Conservation (phyloP, 2,888 invertebrate species). For the Anagyrus pseudococci region DNA sequence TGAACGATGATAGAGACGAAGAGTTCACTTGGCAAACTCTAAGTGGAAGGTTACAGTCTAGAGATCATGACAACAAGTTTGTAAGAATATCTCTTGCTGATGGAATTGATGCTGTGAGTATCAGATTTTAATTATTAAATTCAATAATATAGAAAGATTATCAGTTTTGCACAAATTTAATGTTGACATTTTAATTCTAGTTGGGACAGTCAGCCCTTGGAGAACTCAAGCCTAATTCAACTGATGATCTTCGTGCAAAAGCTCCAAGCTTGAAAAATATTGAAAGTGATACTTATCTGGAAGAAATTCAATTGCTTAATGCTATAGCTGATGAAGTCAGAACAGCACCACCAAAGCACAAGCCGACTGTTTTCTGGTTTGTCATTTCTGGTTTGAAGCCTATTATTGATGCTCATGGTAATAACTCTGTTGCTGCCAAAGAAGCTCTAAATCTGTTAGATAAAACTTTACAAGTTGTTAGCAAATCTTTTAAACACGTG, state of each 20-base stretch:
- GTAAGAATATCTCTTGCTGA: constrained; percentile 72
- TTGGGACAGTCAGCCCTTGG: constrained; percentile 58
- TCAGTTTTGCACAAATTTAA: no score
- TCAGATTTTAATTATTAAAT: constrained; percentile 5
- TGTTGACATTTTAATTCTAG: constrained; percentile 45
- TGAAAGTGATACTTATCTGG: constrained; percentile 70
- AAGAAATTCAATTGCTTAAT: constrained; percentile 68
- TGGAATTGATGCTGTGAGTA: constrained; percentile 70
- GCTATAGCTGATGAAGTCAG: constrained; percentile 66
- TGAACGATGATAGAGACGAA: constrained; percentile 71
- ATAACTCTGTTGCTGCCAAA: constrained; percentile 69
- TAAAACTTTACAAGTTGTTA: constrained; percentile 57
- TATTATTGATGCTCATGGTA: constrained; percentile 71
- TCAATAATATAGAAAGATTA: neutral
- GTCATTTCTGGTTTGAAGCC: constrained; percentile 70
- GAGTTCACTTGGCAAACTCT: constrained; percentile 69
- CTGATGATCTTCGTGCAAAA: constrained; percentile 51
- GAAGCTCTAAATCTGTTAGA: constrained; percentile 72
- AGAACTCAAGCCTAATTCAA: constrained; percentile 53
- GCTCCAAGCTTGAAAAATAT: constrained; percentile 56
- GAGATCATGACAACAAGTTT: constrained; percentile 70
- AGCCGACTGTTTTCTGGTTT: constrained; percentile 73
- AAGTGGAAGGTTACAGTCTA: constrained; percentile 67
- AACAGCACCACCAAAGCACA: constrained; percentile 65
- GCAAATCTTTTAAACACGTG: constrained; percentile 55